These are phyloP conservation scores for Phyllopteryx taeniolatus DNA, from an alignment of 2,113 vertebrate genomes.

Conservation along the genomic window DNA sequence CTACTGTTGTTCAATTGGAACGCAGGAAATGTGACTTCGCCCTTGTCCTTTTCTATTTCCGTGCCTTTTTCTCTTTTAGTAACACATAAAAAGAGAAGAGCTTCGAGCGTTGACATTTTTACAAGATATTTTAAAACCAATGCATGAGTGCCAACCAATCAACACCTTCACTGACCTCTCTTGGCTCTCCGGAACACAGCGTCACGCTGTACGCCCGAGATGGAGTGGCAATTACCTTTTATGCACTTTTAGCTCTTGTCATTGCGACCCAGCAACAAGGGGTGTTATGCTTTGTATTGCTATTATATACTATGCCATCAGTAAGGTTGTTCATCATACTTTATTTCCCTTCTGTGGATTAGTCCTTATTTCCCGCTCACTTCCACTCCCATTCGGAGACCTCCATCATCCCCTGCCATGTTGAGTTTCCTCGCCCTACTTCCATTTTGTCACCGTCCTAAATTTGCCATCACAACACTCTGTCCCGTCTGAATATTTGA, in stretches of 20 bases:
- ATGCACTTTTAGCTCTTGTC: conserved; percentile 30
- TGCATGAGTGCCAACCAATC: conserved; percentile 24
- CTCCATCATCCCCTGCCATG: conserved; percentile 29
- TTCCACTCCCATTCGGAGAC: background rate
- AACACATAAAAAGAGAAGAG: background rate
- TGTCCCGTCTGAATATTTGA: conserved; percentile 40
- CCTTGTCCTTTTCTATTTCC: background rate
- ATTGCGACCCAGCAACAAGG: conserved; percentile 28
- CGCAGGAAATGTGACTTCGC: background rate
- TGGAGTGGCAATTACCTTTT: conserved; percentile 26
- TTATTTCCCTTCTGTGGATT: background rate
- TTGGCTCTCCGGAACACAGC: conserved; percentile 8
- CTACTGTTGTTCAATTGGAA: background rate
- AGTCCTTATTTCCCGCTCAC: conserved; percentile 5
- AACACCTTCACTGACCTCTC: conserved; percentile 40
- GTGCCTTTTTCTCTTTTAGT: background rate
- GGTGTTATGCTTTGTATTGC: conserved; percentile 11
- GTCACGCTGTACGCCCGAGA: background rate
- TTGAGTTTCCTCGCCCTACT: conserved; percentile 38
- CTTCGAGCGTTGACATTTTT: background rate
- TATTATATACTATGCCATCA: background rate
- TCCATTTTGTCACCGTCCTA: conserved; percentile 34
- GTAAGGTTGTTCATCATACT: background rate
- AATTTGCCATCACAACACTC: conserved; percentile 24
- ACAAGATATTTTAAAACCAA: background rate